These are phyloP conservation scores for Pristionchus mayeri DNA, from an alignment of 2,888 invertebrate species.

Conservation along the genomic window DNA sequence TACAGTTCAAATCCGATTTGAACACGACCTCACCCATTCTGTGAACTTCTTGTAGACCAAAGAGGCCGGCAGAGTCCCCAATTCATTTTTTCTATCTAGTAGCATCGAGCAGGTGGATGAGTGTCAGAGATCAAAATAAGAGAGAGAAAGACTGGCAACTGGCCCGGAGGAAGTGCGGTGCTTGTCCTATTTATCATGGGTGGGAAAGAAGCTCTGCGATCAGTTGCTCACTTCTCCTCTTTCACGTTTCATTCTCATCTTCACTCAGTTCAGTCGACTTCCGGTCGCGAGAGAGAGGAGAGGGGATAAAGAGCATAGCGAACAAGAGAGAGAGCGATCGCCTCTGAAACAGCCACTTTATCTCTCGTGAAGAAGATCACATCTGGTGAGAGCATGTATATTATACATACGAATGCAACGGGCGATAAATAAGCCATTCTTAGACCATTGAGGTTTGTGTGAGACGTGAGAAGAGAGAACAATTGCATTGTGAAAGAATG, in stretches of 20 bases:
- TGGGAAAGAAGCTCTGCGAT: background rate
- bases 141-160: background rate
- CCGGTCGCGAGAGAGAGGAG: conserved; percentile 13
- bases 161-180: background rate
- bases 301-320: background rate
- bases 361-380: conserved; percentile 11
- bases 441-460: conserved; percentile 24
- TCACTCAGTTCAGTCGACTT: background rate
- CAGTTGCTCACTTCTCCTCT: background rate
- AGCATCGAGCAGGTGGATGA: background rate
- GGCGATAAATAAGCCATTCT: background rate
- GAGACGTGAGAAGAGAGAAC: conserved; percentile 15
- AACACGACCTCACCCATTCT: background rate
- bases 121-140: conserved; percentile 35
- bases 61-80: too few species aligned
- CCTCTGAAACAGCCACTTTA: background rate
- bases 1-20: background rate
- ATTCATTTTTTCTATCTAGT: conserved; percentile 27
- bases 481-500: conserved; percentile 22
- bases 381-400: background rate
- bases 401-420: background rate
- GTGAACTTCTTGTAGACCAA: too few species aligned
- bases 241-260: conserved; percentile 21
- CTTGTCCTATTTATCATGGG: conserved; percentile 43
- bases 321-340: too few species aligned